Percentiles rank a stretch among this genome's conserved stretches.
These are phyloP conservation scores for Micromys minutus DNA, from an alignment of 2,113 vertebrate species.

Conservation along the genomic window DNA sequence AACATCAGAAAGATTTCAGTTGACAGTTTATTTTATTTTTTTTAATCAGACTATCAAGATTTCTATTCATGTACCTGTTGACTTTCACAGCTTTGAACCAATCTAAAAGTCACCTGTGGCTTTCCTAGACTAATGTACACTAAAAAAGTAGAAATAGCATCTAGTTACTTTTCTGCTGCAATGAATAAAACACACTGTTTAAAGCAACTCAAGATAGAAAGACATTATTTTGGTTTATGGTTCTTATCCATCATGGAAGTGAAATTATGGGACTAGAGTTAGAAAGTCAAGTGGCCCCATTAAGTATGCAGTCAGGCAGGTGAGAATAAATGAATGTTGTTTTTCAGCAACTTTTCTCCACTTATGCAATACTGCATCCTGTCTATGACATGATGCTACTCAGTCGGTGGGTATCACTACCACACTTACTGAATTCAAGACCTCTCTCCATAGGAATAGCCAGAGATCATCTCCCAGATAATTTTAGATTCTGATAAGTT, in stretches of 20 bases:
- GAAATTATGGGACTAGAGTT: background rate
- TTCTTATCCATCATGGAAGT: background rate
- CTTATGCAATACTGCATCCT: background rate
- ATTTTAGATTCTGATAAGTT: background rate
- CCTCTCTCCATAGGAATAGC: too few species aligned
- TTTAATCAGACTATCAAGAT: background rate
- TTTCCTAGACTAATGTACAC: background rate
- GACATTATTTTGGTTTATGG: background rate
- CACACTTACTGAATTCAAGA: background rate
- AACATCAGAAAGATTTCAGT: background rate
- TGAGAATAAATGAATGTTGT: background rate
- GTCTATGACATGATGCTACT: background rate
- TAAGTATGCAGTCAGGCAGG: background rate
- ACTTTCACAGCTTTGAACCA: background rate
- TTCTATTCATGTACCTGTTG: background rate
- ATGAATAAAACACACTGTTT: background rate
- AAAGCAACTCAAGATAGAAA: background rate
- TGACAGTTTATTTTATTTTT: background rate
- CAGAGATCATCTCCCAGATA: background rate
- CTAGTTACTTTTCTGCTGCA: background rate
- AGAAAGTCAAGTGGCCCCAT: background rate
- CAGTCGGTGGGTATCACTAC: too few species aligned
- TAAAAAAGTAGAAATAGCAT: background rate
- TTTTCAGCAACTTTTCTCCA: background rate
- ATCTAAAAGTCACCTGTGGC: too few species aligned